Evolutionary conservation across 2,888 invertebrate genomes (phyloP), one percentile per base, ranked within the genome.

Genomic region (Axea sp.): DNA sequence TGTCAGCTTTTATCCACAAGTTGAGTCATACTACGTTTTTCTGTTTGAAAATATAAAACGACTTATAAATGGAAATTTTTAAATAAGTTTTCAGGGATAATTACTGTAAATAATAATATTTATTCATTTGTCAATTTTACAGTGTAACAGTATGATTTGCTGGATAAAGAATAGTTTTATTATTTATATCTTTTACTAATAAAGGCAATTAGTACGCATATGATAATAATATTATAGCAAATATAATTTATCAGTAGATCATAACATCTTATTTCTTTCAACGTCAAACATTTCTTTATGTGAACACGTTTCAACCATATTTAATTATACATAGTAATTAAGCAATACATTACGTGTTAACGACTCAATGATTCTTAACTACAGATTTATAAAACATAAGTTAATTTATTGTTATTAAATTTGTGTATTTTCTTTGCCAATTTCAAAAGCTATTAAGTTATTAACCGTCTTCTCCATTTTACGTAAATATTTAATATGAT

Each of bases 141-240:
- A 83, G 77, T 80, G 80, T 83, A 84, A 84, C 82, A 84, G 79
- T 78, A 82, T 82, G 11, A 81, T 84, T 82, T 82, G 82, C 76
- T 80, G 82, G 82, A 80, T 84, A 83, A 77, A 86, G 82, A 83
- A 84, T 82, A 81, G 80, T 79, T 80, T 79, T 77, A 71, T 72
- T 73, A 77, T 76, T 78, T 77, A 75, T 80, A 82, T 83, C 77
- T 73, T 82, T 81, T 82, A 80, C 82, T 84, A 82, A 83, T 85
- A 80, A 83, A 84, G 81, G 82, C 83, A 82, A 86, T 85, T 86
- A 86, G 83, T 84, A 80, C 79, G 84, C 84, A 78, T 84, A 82
- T 83, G 82, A 80, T 84, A 80, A 79, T 83, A 82, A 82, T 81
- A 77, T 82, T 79, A 47, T 49, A 57, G 24, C 57, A 57, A 14